Percentiles rank a stretch among this genome's conserved stretches.
phyloP scores from a whole-genome alignment of 2,113 vertebrate genomes.

The Bothrops jararaca region DNA sequence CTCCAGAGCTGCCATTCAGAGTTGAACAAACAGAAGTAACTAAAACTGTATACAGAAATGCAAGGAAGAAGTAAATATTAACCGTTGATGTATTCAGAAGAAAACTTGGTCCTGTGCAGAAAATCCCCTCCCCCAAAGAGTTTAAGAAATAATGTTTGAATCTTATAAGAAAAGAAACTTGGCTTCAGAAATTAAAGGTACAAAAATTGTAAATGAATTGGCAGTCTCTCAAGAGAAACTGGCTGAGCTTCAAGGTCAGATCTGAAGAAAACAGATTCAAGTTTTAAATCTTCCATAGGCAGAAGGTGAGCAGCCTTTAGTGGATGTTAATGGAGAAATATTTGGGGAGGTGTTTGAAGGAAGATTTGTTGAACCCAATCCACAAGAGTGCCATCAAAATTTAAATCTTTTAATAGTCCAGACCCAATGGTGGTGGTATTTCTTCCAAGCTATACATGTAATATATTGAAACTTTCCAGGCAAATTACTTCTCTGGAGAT shows the following conservation, averaged over 20 bases:
- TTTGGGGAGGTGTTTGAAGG: not conserved
- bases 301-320: not conserved
- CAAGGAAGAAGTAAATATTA: not conserved
- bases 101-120: not conserved
- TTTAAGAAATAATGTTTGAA: not conserved
- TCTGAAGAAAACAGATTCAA: not conserved
- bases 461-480: not conserved
- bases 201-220: not conserved
- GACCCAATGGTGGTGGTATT: not conserved
- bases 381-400: not conserved
- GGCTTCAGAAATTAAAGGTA: not conserved
- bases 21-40: not conserved
- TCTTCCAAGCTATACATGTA: not conserved
- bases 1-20: not conserved
- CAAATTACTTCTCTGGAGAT: not conserved
- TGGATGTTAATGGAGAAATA: not conserved
- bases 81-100: not conserved
- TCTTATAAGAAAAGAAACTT: not conserved
- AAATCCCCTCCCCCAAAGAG: not conserved
- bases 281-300: not conserved
- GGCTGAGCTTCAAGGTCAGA: not conserved
- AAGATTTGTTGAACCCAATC: not conserved
- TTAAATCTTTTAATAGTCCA: not conserved
- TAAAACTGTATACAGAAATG: not conserved
- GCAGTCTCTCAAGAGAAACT: not conserved